Percentiles rank a stretch among this genome's conserved stretches.
Conservation (phyloP, 2,113 vertebrate genomes). For the Xiphophorus couchianus region DNA sequence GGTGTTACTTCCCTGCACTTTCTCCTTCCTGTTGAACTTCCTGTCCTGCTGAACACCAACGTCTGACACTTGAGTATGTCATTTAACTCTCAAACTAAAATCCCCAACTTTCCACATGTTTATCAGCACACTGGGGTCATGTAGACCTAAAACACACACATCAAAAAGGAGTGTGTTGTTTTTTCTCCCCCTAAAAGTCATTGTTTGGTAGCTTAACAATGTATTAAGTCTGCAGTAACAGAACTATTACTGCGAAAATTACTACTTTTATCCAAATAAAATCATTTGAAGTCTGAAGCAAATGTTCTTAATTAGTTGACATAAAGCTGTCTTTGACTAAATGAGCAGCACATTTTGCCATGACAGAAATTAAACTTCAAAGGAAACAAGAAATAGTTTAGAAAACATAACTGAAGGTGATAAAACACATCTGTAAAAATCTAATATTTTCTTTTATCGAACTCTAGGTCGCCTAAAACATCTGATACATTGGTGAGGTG, state of each 20-base stretch:
- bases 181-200: background rate
- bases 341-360: background rate
- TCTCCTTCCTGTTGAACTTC: conserved; percentile 79
- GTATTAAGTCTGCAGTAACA: background rate
- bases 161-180: background rate
- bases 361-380: too few species aligned
- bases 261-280: background rate
- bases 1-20: conserved; percentile 53
- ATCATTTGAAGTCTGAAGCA: background rate
- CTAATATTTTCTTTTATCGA: too few species aligned
- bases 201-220: background rate
- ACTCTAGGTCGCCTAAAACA: too few species aligned
- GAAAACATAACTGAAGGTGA: too few species aligned
- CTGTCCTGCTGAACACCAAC: conserved; percentile 24
- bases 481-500: too few species aligned
- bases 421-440: too few species aligned
- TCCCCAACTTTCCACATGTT: too few species aligned
- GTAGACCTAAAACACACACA: too few species aligned
- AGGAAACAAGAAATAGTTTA: too few species aligned
- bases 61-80: background rate
- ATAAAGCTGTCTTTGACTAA: too few species aligned
- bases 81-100: background rate
- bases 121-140: too few species aligned
- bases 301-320: background rate
- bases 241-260: background rate